Evolutionary conservation across 1,140 invertebrate genomes (phyloP), one percentile per base, ranked within the genome.

Genomic region (Drosophila tropicalis): DNA sequence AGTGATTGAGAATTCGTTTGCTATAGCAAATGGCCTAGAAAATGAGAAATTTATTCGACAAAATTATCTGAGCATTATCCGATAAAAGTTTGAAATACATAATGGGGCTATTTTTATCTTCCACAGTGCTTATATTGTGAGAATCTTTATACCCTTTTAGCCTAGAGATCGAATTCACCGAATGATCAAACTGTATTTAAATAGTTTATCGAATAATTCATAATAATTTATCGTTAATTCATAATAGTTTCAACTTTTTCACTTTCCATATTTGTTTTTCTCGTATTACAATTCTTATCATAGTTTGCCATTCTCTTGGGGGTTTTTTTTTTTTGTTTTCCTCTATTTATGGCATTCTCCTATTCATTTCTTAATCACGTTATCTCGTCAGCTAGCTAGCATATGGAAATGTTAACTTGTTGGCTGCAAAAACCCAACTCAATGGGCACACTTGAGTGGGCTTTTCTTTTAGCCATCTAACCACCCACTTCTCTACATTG

Each of bases 351-450:
- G 67, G 56, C 71, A 73, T 36, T 58, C 36, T 19, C 1, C 56
- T 58, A 10, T 58, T 17, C 32, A n/a, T 58, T 58, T 60, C 54
- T 70, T 76, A 76, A 76, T 76, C 73, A 76, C 73, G 76, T 76
- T 76, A 76, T 76, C 73, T 67, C 65, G 54, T 51, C 44, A 15
- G 41, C 29, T 70, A 29, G 29, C 29, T 76, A 67, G 73, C 73
- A 76, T 76, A 76, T 76, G 73, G 73, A 76, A 76, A 76, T 76
- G 76, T 76, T 76, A 76, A 76, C 73, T 76, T 76, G 64, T 72
- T 76, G 58, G 72, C 72, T 69, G 10, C 34, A 57, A 57, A 57
- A 57, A 56, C 44, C 44, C 44, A 36, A 57, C 32, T 19, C 75
- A 72, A 51, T 40, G 57, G 65, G 41, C 73, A 70, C 73, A 76